Evolutionary conservation across 2,888 invertebrate genomes (phyloP).

Genomic region (Megaustenia siamemsis): DNA sequence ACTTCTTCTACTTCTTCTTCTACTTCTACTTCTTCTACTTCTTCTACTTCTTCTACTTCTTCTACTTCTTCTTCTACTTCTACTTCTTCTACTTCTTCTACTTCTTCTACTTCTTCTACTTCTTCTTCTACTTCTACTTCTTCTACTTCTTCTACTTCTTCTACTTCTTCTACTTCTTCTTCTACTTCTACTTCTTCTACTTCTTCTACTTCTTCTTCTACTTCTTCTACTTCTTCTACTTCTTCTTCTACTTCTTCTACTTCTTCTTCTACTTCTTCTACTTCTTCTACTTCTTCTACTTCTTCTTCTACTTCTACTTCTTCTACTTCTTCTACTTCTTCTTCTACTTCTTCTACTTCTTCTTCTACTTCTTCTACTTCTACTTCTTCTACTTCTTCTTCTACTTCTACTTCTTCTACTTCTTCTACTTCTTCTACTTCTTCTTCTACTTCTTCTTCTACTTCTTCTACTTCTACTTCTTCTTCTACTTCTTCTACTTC

Average conservation of each 20-base stretch:
- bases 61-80: too few species aligned
- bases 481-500: slow-evolving; percentile 6
- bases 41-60: too few species aligned
- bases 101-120: too few species aligned
- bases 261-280: slow-evolving; percentile 31
- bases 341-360: slow-evolving; percentile 31
- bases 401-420: slow-evolving; percentile 26
- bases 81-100: too few species aligned
- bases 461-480: slow-evolving; percentile 14
- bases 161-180: not conserved
- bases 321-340: slow-evolving; percentile 31
- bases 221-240: too few species aligned
- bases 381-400: slow-evolving; percentile 20
- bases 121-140: not conserved
- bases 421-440: slow-evolving; percentile 24
- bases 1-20: not conserved
- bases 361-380: slow-evolving; percentile 31
- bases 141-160: not conserved
- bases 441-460: slow-evolving; percentile 1
- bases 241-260: not conserved
- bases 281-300: slow-evolving; percentile 31
- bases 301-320: slow-evolving; percentile 31
- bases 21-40: too few species aligned
- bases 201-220: too few species aligned
- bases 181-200: not conserved